phyloP scores from a whole-genome alignment of 1,140 invertebrate genomes.

The Drosophila guanche region DNA sequence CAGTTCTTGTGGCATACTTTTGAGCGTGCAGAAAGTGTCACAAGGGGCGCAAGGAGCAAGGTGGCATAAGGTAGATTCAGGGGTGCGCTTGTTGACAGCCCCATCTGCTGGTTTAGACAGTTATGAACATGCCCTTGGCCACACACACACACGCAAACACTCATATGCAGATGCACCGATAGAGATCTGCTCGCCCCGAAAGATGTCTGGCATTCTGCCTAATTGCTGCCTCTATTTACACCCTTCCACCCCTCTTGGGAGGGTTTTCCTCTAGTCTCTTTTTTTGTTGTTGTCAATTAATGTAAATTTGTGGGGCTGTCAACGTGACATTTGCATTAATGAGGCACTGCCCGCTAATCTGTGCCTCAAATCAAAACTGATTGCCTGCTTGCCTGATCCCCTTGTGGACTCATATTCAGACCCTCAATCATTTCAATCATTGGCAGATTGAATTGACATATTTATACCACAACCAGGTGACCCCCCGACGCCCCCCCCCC shows the following conservation, averaged over 20 bases:
- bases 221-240: constrained; percentile 46
- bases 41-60: too few species aligned
- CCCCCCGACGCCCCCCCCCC: not conserved
- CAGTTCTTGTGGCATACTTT: constrained; percentile 7
- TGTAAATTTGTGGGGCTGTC: constrained; percentile 47
- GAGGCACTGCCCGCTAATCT: constrained; percentile 40
- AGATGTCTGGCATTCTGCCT: constrained; percentile 60
- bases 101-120: constrained; percentile 38
- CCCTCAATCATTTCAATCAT: constrained; percentile 22
- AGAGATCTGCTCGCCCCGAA: not conserved
- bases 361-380: constrained; percentile 55
- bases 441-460: constrained; percentile 48
- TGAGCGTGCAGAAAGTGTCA: not conserved
- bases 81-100: not conserved
- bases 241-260: constrained; percentile 11
- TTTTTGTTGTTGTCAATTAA: constrained; percentile 63
- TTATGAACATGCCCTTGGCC: constrained; percentile 65
- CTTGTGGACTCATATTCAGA: not conserved
- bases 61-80: not conserved
- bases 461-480: constrained; percentile 25
- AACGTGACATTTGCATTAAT: constrained; percentile 37
- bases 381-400: constrained; percentile 21
- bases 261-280: constrained; percentile 26
- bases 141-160: not conserved
- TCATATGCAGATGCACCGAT: too few species aligned